Evolutionary conservation across 1,140 invertebrate species (phyloP).

Genomic region (Drosophila bocqueti): DNA sequence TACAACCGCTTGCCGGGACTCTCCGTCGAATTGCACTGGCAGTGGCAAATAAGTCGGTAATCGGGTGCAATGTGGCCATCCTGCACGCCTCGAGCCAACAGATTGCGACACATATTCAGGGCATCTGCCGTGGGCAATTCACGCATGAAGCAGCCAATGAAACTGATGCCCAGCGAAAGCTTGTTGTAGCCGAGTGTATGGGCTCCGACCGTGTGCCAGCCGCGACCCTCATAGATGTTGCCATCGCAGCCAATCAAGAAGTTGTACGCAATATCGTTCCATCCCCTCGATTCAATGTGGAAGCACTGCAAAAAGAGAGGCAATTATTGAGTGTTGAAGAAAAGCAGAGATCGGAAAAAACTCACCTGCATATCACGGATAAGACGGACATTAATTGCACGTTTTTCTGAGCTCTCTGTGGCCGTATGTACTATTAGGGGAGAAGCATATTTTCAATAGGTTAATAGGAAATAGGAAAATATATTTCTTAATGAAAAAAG

Average conservation of each 20-base stretch:
- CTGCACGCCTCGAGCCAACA: constrained; percentile 85
- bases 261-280: constrained; percentile 88
- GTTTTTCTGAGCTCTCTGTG: constrained; percentile 84
- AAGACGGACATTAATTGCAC: constrained; percentile 84
- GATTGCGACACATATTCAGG: constrained; percentile 75
- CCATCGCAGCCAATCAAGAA: constrained; percentile 89
- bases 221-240: constrained; percentile 88
- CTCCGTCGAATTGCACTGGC: constrained; percentile 85
- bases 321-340: not conserved
- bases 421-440: constrained; percentile 84
- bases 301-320: constrained; percentile 84
- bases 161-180: constrained; percentile 87
- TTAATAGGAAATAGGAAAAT: not conserved
- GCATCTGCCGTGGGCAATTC: constrained; percentile 77
- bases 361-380: constrained; percentile 85
- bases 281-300: constrained; percentile 86
- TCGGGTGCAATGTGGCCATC: constrained; percentile 85
- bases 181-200: constrained; percentile 89
- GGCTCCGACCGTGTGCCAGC: constrained; percentile 88
- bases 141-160: constrained; percentile 88
- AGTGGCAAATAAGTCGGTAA: constrained; percentile 86
- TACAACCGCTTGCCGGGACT: constrained; percentile 79
- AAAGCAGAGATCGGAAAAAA: not conserved
- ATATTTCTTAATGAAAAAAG: not conserved
- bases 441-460: not conserved